These are phyloP conservation scores for Axea sp. DNA, from an alignment of 2,888 invertebrate species.

Conservation along the genomic window DNA sequence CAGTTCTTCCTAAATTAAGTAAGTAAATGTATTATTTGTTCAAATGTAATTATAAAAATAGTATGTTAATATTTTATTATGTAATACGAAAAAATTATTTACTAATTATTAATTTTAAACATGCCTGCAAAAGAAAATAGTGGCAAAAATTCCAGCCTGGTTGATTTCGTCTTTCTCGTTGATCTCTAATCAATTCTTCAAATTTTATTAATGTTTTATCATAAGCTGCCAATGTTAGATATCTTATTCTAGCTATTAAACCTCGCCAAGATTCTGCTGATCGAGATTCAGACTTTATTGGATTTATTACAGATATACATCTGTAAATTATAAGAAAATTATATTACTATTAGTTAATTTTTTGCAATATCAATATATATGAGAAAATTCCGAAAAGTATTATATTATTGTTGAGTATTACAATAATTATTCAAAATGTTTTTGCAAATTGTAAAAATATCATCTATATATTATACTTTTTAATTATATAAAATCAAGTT, in stretches of 20 bases:
- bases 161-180: slow-evolving; percentile 94
- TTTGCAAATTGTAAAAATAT: too few species aligned
- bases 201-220: slow-evolving; percentile 91
- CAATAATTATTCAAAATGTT: too few species aligned
- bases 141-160: slow-evolving; percentile 96
- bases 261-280: slow-evolving; percentile 95
- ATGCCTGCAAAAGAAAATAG: slow-evolving; percentile 94
- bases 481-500: too few species aligned
- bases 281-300: slow-evolving; percentile 92
- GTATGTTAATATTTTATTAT: too few species aligned
- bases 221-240: slow-evolving; percentile 91
- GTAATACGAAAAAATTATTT: too few species aligned
- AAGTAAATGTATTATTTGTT: too few species aligned
- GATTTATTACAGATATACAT: slow-evolving; percentile 94
- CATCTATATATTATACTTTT: too few species aligned
- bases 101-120: slow-evolving; percentile 40
- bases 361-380: too few species aligned
- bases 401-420: too few species aligned
- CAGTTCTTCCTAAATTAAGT: slow-evolving; percentile 93
- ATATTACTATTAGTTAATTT: too few species aligned
- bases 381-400: too few species aligned
- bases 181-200: slow-evolving; percentile 93
- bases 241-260: slow-evolving; percentile 89
- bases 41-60: too few species aligned
- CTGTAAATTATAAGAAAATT: slow-evolving; percentile 81